Base-by-base conservation (phyloP, 2,888 invertebrate species). In the Hydrotaea diabolus region DNA sequence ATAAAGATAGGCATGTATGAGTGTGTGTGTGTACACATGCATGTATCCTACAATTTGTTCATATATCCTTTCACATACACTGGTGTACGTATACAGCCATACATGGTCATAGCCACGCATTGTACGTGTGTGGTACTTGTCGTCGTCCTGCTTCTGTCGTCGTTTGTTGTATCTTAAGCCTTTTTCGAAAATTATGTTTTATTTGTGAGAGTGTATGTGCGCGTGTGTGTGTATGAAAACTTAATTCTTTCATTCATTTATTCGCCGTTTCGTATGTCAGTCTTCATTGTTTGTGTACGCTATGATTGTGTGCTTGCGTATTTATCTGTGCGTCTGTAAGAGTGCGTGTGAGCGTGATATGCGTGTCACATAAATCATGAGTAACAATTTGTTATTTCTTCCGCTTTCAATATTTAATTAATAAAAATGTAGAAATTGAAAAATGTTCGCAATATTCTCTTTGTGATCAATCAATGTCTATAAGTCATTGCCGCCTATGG, bases 321-420 rank as follows among this genome's bases (percentile, higher is more conserved):
- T 17, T 19, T 15, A 13, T 53, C 1, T 53, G 17, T 4, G 15
- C 17, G 19, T 3, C 17, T 8, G 17, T 17, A 11, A 46, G 11
- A 46, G 19, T 53, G 19, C 4, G 19, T n/a, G 53, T 53, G 19
- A 17, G 19, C 1, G 19, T 17, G 8, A 15, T 59, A 26, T 59
- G 13, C 23, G 64, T 64, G n/a, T 36, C 64, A 36, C 8, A 66
- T 21, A 66, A 66, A 66, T 66, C 66, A 23, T 19, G n/a, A 39
- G 36, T 43, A 19, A 19, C 43, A 66, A 43, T 19, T 66, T 66
- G 39, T 43, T 39, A 36, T 21, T 17, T 21, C 19, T 4, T 11
- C 17, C 66, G 7, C 39, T 19, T 17, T 66, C 66, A 43, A 43
- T 43, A 66, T 66, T 66, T 66, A 66, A 66, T 66, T 66, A 66